These are phyloP conservation scores for Microcebus lehilahytsara DNA, from an alignment of 2,113 vertebrate species.

Conservation along the genomic window DNA sequence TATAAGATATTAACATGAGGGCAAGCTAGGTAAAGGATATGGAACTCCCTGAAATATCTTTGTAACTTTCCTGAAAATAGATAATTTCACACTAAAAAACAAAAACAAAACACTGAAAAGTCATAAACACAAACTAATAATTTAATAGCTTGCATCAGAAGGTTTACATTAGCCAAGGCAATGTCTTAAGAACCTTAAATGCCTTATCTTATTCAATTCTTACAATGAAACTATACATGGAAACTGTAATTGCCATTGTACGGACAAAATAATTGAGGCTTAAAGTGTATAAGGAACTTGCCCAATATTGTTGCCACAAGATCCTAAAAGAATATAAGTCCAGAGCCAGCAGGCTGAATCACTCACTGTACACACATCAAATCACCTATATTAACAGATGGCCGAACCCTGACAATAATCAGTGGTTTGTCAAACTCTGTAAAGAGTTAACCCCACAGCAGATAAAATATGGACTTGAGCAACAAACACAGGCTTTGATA, in stretches of 20 bases:
- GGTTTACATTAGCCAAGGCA: background rate
- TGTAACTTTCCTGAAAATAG: background rate
- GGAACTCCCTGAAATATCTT: background rate
- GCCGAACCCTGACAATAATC: rapidly evolving
- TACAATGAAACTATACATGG: background rate
- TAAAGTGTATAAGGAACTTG: background rate
- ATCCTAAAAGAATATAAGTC: background rate
- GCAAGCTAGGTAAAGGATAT: background rate
- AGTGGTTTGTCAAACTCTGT: background rate
- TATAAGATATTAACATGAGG: background rate
- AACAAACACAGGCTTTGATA: background rate
- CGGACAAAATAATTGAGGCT: background rate
- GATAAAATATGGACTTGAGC: background rate
- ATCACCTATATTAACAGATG: background rate
- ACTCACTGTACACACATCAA: no score
- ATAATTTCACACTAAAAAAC: background rate
- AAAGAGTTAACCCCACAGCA: background rate
- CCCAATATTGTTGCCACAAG: background rate
- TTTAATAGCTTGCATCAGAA: background rate
- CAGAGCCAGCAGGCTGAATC: background rate
- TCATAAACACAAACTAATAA: background rate
- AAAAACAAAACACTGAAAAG: background rate
- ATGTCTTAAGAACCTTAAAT: background rate
- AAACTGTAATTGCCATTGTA: background rate
- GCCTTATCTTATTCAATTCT: background rate